Conservation (phyloP, 2,888 invertebrate species). For the Dicyrtomina minuta region DNA sequence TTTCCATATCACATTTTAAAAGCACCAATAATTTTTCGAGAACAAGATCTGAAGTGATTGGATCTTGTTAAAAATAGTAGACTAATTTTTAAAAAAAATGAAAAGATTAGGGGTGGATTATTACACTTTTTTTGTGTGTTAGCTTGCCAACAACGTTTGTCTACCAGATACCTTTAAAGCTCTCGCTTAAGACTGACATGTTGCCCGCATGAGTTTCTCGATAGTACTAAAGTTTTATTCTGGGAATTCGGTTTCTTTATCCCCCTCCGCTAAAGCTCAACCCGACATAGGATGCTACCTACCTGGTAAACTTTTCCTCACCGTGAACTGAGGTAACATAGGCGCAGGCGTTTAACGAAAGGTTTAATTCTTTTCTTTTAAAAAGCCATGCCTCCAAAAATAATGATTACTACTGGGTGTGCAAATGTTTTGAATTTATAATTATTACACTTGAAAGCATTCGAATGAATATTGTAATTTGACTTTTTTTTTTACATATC, state of each 20-base stretch:
- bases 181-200: slow-evolving; percentile 3
- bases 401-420: too few species aligned
- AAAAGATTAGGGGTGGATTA: too few species aligned
- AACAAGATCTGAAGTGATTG: not conserved
- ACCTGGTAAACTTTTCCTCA: slow-evolving; percentile 12
- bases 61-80: too few species aligned
- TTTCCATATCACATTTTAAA: not conserved
- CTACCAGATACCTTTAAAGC: not conserved
- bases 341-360: slow-evolving; percentile 9
- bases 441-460: not conserved
- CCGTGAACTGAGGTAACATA: not conserved
- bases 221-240: slow-evolving; percentile 6
- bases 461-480: not conserved
- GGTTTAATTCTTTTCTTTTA: too few species aligned
- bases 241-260: slow-evolving; percentile 1
- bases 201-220: slow-evolving; percentile 6
- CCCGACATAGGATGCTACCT: slow-evolving; percentile 11
- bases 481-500: too few species aligned
- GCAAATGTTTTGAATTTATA: too few species aligned
- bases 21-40: not conserved
- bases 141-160: not conserved
- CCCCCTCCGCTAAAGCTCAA: slow-evolving; percentile 6
- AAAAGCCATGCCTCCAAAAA: too few species aligned
- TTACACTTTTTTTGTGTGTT: too few species aligned
- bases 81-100: too few species aligned